Base-by-base conservation (phyloP, 2,888 invertebrate species). In the Xanthorhoe designata region DNA sequence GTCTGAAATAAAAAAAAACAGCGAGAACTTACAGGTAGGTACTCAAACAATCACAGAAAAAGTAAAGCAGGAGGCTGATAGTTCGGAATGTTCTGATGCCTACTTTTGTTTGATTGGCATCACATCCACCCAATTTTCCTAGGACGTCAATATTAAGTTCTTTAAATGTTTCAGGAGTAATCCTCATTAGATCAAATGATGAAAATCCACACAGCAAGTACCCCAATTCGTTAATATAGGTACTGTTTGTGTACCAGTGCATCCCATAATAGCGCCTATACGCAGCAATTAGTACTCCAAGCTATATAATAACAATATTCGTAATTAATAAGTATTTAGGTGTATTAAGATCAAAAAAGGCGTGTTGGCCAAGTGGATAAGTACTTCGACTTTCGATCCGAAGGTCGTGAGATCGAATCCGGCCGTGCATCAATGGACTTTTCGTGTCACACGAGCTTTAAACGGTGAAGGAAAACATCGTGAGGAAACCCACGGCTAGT, bases 121-220 rank as follows among this genome's bases (percentile, higher is more conserved):
- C 84, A 68, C 92, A 93, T 68, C 78, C 81, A 6, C 72, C 75
- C 1, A 89, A 72, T 78, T 87, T 92, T 38, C 74, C 82, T 5
- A 93, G 73, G 9, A 87, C 81, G 32, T 87, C 85, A 35, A 72
- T 69, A 59, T 78, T 85, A 8, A 93, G 74, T 49, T 88, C 86
- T 71, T 70, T 87, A 57, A 92, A 91, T 50, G 78, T 83, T 10
- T 35, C 52, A 1, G 92, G 90, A 0, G 81, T 55, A 73, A 93
- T 93, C 69, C 81, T 83, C 56, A 69, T 66, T 13, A 93, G 77
- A 54, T 91, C 90, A 3, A 71, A 71, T 10, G 85, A 68, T 0
- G 93, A 87, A 68, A 92, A 92, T n/a, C 90, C 91, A 75, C 92
- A 93, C 13, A 93, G 29, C 60, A 93, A 72, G 65, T 88, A 90